A percentile compares a stretch with the other conserved stretches of the same genome.
phyloP scores from a whole-genome alignment of 2,113 vertebrate genomes.

The Leptobrachium leishanense region DNA sequence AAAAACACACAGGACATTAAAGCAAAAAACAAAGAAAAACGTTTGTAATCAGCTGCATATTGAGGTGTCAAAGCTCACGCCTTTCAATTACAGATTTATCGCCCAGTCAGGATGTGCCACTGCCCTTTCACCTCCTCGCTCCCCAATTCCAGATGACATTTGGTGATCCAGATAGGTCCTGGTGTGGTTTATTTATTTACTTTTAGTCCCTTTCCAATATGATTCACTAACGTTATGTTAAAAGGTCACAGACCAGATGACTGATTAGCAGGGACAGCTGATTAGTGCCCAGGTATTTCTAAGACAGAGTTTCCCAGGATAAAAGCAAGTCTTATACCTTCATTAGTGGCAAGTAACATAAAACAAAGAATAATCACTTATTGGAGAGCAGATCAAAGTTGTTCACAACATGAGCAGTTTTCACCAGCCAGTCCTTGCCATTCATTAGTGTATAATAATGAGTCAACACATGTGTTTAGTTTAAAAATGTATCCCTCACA shows the following conservation, averaged over 20 bases:
- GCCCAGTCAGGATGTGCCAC: conserved; percentile 63
- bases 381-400: conserved; percentile 89
- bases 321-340: conserved; percentile 90
- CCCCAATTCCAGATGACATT: conserved; percentile 64
- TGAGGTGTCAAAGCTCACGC: conserved; percentile 62
- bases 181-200: too few species aligned
- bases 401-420: conserved; percentile 67
- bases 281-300: conserved; percentile 80
- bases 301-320: conserved; percentile 82
- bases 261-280: conserved; percentile 87
- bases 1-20: conserved; percentile 28
- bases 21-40: conserved; percentile 45
- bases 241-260: conserved; percentile 81
- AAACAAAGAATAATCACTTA: conserved; percentile 76
- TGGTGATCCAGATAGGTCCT: conserved; percentile 48
- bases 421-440: conserved; percentile 47
- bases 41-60: conserved; percentile 66
- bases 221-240: conserved; percentile 78
- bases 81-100: conserved; percentile 75
- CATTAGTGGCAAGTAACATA: conserved; percentile 87
- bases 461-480: conserved; percentile 37
- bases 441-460: conserved; percentile 33
- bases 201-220: conserved; percentile 51
- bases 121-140: conserved; percentile 67
- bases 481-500: conserved; percentile 16